phyloP scores from a whole-genome alignment of 2,797 vertebrate genomes.

The Paguma larvata region DNA sequence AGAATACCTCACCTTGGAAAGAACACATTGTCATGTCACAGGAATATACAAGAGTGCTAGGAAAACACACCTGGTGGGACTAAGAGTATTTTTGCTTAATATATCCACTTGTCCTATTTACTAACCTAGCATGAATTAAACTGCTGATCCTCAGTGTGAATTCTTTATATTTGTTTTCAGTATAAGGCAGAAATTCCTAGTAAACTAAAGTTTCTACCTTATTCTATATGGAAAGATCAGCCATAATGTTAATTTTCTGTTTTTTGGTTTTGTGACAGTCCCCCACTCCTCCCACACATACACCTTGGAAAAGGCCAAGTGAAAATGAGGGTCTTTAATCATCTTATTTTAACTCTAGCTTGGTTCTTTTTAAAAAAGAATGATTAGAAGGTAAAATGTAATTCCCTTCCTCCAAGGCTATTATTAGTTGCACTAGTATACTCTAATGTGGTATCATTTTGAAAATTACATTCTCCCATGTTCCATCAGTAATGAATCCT shows the following conservation, averaged over 20 bases:
- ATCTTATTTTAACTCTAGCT: background rate
- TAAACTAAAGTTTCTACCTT: background rate
- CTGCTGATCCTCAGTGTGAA: background rate
- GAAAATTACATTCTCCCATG: slow-evolving; percentile 21
- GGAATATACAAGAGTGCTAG: background rate
- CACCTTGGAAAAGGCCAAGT: background rate
- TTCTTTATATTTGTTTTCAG: background rate
- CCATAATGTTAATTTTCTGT: background rate
- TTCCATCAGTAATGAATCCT: slow-evolving; percentile 41
- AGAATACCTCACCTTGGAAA: background rate
- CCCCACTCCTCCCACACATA: background rate
- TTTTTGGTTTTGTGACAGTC: background rate
- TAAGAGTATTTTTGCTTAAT: background rate
- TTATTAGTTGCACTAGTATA: slow-evolving; percentile 51
- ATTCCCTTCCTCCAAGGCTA: slow-evolving; percentile 51
- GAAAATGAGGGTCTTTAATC: background rate
- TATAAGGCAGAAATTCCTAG: background rate
- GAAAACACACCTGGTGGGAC: background rate
- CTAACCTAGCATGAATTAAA: background rate
- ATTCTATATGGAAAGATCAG: background rate
- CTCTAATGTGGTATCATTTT: background rate
- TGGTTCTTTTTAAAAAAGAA: background rate
- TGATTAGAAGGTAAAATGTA: slow-evolving; percentile 60
- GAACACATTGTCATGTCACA: background rate
- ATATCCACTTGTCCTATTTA: background rate